phyloP scores from a whole-genome alignment of 2,888 invertebrate species.

The Acronicta psi region DNA sequence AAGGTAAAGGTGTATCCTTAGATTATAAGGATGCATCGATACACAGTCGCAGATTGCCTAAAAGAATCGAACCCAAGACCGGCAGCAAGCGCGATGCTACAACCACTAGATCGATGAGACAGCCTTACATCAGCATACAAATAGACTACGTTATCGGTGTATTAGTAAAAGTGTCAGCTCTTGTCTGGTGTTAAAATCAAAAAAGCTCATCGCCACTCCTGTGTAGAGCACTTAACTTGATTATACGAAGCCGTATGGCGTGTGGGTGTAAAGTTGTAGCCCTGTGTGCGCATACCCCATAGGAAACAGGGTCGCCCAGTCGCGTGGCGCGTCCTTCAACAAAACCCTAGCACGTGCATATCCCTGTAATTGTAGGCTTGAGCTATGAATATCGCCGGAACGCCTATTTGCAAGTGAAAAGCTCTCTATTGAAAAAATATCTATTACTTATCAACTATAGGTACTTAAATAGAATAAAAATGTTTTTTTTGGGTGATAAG shows the following conservation, averaged over 20 bases:
- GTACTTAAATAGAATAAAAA: too few species aligned
- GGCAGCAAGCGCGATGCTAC: too few species aligned
- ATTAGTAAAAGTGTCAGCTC: constrained; percentile 60
- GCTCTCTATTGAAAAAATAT: too few species aligned
- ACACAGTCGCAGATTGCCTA: too few species aligned
- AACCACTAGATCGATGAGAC: background rate
- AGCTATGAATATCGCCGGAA: constrained; percentile 6
- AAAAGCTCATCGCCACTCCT: constrained; percentile 79
- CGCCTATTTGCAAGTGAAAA: background rate
- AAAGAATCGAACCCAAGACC: too few species aligned
- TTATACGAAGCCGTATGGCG: constrained; percentile 80
- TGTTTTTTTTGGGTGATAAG: too few species aligned
- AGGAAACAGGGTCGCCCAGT: constrained; percentile 65
- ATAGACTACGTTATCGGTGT: constrained; percentile 74
- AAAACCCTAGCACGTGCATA: constrained; percentile 74
- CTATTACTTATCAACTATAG: too few species aligned
- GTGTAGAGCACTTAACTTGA: constrained; percentile 88
- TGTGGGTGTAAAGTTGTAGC: constrained; percentile 54
- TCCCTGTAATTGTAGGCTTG: constrained; percentile 73
- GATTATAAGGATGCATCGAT: too few species aligned
- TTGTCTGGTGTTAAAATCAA: constrained; percentile 80
- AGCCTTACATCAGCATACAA: constrained; percentile 70
- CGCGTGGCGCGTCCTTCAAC: constrained; percentile 67
- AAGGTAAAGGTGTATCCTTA: too few species aligned
- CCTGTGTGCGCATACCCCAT: constrained; percentile 37